Evolutionary conservation across 1,140 invertebrate genomes (phyloP).

Genomic region (Gyrodactylus bullatarudis): DNA sequence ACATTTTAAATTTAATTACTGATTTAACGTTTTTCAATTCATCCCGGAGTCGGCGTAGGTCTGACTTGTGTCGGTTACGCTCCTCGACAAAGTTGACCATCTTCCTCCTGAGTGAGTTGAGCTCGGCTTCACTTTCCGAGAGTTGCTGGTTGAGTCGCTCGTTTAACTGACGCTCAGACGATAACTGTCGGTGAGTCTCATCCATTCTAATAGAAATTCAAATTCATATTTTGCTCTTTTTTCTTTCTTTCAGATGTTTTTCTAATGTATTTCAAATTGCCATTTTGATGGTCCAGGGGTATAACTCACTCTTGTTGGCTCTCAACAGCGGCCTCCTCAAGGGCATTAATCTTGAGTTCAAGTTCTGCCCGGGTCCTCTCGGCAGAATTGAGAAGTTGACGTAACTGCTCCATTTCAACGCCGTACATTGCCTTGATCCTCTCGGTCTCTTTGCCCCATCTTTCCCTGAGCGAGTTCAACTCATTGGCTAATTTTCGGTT

Average conservation of each 20-base stretch:
- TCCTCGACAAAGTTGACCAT: not conserved
- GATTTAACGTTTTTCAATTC: constrained; percentile 1
- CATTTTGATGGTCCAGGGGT: not conserved
- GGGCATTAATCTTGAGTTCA: constrained; percentile 13
- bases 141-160: not conserved
- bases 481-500: constrained; percentile 22
- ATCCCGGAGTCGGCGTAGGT: not conserved
- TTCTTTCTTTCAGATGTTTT: too few species aligned
- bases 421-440: constrained; percentile 23
- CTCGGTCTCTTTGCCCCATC: constrained; percentile 22
- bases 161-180: constrained; percentile 1
- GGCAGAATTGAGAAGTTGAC: constrained; percentile 15
- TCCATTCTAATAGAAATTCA: not conserved
- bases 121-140: constrained; percentile 6
- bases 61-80: not conserved
- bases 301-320: not conserved
- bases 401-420: constrained; percentile 17
- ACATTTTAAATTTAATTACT: not conserved
- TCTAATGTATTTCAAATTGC: not conserved
- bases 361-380: constrained; percentile 15
- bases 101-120: not conserved
- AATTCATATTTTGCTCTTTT: too few species aligned
- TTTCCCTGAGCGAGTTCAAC: constrained; percentile 18
- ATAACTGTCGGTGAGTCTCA: not conserved
- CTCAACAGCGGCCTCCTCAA: constrained; percentile 8